A percentile compares a stretch with the other conserved stretches of the same genome.
Evolutionary conservation across 53 echinoderm and acorn worm genomes (phyloP).

Genomic region (Arbacia lixula): DNA sequence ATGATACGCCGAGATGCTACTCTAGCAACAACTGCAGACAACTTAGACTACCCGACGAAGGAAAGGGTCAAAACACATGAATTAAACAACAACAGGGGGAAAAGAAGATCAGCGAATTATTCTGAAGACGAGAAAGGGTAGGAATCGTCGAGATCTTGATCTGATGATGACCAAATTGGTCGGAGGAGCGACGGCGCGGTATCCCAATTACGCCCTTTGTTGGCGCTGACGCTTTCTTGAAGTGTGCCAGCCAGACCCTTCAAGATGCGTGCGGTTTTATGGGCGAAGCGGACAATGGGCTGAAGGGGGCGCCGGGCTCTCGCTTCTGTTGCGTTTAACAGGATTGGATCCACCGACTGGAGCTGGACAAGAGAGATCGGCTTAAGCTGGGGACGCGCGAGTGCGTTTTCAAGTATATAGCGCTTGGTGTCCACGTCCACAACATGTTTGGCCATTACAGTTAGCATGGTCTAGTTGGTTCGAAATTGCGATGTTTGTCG

Average conservation of each 20-base stretch:
- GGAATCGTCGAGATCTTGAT: too few relatives aligned
- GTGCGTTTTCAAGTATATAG: constrained; percentile 30
- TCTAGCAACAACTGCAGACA: too few relatives aligned
- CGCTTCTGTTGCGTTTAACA: constrained; percentile 27
- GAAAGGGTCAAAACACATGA: too few relatives aligned
- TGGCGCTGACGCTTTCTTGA: neutral
- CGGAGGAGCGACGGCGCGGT: constrained; percentile 1
- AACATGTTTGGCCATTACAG: too few relatives aligned
- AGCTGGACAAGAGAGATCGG: neutral
- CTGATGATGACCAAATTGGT: constrained; percentile 36
- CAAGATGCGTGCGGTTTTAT: neutral
- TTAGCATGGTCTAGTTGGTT: too few relatives aligned
- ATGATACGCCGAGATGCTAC: too few relatives aligned
- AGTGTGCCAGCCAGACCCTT: neutral
- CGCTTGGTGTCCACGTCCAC: neutral
- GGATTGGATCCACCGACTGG: neutral
- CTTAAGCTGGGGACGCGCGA: neutral
- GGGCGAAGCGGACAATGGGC: neutral
- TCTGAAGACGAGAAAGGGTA: too few relatives aligned
- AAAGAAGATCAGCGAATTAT: too few relatives aligned
- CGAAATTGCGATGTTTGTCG: too few relatives aligned
- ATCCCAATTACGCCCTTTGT: constrained; percentile 29
- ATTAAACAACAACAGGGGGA: too few relatives aligned
- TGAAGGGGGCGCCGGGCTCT: neutral
- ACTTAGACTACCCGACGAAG: too few relatives aligned